Evolutionary conservation across 2,888 invertebrate species (phyloP).

Genomic region (Plemyria rubiginata): DNA sequence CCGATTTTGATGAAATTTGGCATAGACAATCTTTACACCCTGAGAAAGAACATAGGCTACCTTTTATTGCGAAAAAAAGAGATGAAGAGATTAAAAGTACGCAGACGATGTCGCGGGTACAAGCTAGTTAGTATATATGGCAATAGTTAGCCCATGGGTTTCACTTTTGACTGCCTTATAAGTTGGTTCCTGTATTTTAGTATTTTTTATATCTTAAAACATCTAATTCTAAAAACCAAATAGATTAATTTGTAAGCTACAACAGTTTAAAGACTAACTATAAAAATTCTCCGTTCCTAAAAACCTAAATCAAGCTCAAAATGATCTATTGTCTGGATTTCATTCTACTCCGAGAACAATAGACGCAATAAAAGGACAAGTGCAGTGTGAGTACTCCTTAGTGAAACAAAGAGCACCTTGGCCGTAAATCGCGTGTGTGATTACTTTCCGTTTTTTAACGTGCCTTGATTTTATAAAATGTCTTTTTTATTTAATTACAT

Average conservation of each 20-base stretch:
- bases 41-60: too few relatives aligned
- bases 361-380: conserved; percentile 21
- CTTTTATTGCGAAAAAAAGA: too few relatives aligned
- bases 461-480: conserved; percentile 4
- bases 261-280: neutral
- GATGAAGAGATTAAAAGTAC: too few relatives aligned
- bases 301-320: conserved; percentile 19
- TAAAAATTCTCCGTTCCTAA: conserved; percentile 9
- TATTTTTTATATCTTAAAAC: too few relatives aligned
- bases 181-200: too few relatives aligned
- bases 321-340: conserved; percentile 12
- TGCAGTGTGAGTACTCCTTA: conserved; percentile 36
- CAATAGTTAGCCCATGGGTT: too few relatives aligned
- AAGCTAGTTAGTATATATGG: too few relatives aligned
- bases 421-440: conserved; percentile 41
- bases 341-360: conserved; percentile 28
- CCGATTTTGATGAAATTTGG: too few relatives aligned
- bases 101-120: too few relatives aligned
- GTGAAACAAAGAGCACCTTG: conserved; percentile 39
- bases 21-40: too few relatives aligned
- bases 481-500: neutral
- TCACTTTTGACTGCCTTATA: too few relatives aligned
- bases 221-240: too few relatives aligned
- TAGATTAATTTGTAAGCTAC: neutral
- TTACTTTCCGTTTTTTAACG: conserved; percentile 55